These are phyloP conservation scores for Penaeus monodon DNA, from an alignment of 2,888 invertebrate species.

Conservation along the genomic window DNA sequence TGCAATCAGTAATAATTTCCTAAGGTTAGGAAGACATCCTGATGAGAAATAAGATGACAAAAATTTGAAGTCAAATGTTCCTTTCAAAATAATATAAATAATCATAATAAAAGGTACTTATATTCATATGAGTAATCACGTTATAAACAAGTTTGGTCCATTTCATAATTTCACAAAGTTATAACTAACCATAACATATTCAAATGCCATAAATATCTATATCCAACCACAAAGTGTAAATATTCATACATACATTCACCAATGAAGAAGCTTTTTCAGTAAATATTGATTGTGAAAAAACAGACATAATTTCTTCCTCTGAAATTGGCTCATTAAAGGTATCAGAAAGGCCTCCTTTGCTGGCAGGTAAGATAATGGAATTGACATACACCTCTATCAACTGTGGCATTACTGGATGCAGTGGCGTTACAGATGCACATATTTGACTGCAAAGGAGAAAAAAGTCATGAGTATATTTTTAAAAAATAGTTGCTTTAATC, in stretches of 20 bases:
- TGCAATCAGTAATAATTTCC: too few relatives aligned
- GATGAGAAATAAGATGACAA: too few relatives aligned
- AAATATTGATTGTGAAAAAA: constrained; percentile 75
- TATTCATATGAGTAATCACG: too few relatives aligned
- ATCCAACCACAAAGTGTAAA: too few relatives aligned
- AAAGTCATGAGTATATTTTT: constrained; percentile 46
- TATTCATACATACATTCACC: background rate
- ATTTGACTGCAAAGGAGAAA: constrained; percentile 78
- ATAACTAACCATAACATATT: too few relatives aligned
- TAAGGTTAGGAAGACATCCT: too few relatives aligned
- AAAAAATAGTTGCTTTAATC: constrained; percentile 20
- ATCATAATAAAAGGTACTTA: too few relatives aligned
- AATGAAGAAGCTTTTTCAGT: constrained; percentile 39
- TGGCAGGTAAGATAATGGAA: constrained; percentile 76
- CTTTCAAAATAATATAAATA: too few relatives aligned
- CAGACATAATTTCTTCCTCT: constrained; percentile 87
- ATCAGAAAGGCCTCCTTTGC: constrained; percentile 77
- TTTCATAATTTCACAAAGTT: too few relatives aligned
- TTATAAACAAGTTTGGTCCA: too few relatives aligned
- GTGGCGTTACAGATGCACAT: constrained; percentile 86
- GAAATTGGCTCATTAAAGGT: constrained; percentile 91
- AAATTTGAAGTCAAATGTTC: too few relatives aligned
- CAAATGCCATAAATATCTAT: too few relatives aligned
- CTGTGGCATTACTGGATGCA: constrained; percentile 93
- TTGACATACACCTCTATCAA: constrained; percentile 95